Conservation (phyloP, 1,140 invertebrate species). For the Drosophila ficusphila region DNA sequence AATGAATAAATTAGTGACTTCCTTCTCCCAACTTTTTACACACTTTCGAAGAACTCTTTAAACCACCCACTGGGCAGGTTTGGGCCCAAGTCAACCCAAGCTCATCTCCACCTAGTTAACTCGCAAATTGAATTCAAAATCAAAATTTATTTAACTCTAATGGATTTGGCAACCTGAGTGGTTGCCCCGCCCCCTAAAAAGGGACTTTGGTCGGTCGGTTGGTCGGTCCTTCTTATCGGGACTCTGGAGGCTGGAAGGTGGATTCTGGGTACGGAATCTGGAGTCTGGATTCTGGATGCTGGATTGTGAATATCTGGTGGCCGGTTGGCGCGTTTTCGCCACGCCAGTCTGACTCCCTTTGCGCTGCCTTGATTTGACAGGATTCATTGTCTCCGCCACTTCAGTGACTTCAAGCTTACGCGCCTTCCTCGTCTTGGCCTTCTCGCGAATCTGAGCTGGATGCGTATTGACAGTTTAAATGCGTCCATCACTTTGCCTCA, state of each 20-base stretch:
- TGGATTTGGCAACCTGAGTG: slow-evolving; percentile 70
- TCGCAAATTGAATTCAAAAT: slow-evolving; percentile 73
- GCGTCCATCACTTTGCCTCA: slow-evolving; percentile 74
- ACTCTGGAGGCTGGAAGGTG: slow-evolving; percentile 13
- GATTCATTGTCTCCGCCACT: slow-evolving; percentile 80
- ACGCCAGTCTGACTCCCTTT: slow-evolving; percentile 24
- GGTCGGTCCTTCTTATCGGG: slow-evolving; percentile 18
- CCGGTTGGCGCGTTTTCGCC: slow-evolving; percentile 31
- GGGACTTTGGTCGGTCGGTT: neutral
- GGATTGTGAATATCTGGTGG: slow-evolving; percentile 15
- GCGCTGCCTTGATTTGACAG: slow-evolving; percentile 75
- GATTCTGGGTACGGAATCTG: neutral
- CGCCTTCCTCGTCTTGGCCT: slow-evolving; percentile 21
- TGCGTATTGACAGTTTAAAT: slow-evolving; percentile 84
- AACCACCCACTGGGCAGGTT: slow-evolving; percentile 32
- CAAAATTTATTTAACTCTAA: slow-evolving; percentile 78
- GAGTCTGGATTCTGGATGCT: neutral
- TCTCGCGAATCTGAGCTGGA: slow-evolving; percentile 54
- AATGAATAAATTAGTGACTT: too few species aligned
- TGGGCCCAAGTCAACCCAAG: neutral
- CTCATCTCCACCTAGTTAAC: slow-evolving; percentile 56
- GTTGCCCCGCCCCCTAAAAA: slow-evolving; percentile 10
- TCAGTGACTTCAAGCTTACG: slow-evolving; percentile 70
- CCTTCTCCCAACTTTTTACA: too few species aligned
- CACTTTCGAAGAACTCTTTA: neutral